phyloP scores from a whole-genome alignment of 2,888 invertebrate species.

The Creontiades dilutus region DNA sequence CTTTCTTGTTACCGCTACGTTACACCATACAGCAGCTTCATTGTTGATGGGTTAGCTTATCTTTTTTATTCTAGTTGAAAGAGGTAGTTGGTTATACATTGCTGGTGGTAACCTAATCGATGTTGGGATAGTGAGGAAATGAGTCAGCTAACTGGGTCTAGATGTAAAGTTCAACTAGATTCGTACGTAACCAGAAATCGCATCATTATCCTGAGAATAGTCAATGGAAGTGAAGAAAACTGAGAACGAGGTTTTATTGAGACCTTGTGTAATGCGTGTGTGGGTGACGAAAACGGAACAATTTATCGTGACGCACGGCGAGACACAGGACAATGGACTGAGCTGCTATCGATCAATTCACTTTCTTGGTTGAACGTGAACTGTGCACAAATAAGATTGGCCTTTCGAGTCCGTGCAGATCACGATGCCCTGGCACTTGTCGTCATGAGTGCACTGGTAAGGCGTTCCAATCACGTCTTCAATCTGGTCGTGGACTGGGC shows the following conservation, averaged over 20 bases:
- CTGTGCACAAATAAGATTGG: constrained; percentile 50
- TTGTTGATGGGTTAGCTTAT: too few species aligned
- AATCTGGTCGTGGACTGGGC: constrained; percentile 23
- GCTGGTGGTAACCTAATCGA: too few species aligned
- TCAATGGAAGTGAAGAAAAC: neutral
- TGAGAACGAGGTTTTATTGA: neutral
- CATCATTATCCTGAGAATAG: neutral
- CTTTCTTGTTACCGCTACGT: too few species aligned
- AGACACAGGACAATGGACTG: neutral
- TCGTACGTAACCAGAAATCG: neutral
- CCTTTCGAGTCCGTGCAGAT: constrained; percentile 41
- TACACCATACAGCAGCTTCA: too few species aligned
- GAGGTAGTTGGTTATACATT: too few species aligned
- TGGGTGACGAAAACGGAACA: constrained; percentile 47
- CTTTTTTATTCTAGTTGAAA: too few species aligned
- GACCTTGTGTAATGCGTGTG: neutral
- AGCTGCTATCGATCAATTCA: neutral
- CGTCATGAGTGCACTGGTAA: constrained; percentile 53
- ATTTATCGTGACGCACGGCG: constrained; percentile 32
- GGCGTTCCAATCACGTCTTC: neutral
- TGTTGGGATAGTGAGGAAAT: too few species aligned
- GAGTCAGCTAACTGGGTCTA: too few species aligned
- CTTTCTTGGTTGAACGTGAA: constrained; percentile 45
- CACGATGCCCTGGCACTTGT: constrained; percentile 42
- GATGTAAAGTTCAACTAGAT: too few species aligned